Base-by-base conservation (phyloP, 2,888 invertebrate genomes). In the Melolontha melolontha region DNA sequence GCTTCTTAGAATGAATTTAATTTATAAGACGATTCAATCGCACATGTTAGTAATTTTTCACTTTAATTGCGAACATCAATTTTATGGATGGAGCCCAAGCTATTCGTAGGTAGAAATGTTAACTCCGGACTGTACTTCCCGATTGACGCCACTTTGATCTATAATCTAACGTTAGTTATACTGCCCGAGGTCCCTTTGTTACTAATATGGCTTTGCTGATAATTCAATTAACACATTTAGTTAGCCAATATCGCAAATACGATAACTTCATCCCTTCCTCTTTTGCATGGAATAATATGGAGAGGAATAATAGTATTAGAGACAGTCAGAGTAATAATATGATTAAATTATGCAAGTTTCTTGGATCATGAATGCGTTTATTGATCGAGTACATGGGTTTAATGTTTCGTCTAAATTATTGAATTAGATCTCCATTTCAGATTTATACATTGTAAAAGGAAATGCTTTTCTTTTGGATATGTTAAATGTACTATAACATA, bases 221-320 rank as follows among this genome's bases (percentile, higher is more conserved):
- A 34, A 62, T 47, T 62, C 47, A 47, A 47, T 62, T 62, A 62
- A 49, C 59, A 49, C 47, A 49, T 16, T 11, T 62, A 62, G 44
- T 62, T 62, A 47, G 47, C 11, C 34, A 49, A 62, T 62, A 62
- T 17, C 34, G 47, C 17, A 47, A 49, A 47, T n/a, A n/a, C n/a
- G n/a, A n/a, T 39, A 47, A 47, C 47, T 62, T 34, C 29, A 34
- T 39, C n/a, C 12, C 44, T 10, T 14, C 39, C 29, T 12, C 47
- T 47, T 39, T 62, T 62, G 47, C 16, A 14, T 16, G 34, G 14
- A 14, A 34, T 14, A 34, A 47, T 47, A 34, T 10, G 16, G 1
- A 29, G 41, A 34, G 34, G 6, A 34, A 42, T 57, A 57, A 57
- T 42, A 27, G 16, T 14, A 57, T 41, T 7, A n/a, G 22, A 41